phyloP scores from a whole-genome alignment of 2,113 vertebrate species.

The Pristiophorus japonicus region DNA sequence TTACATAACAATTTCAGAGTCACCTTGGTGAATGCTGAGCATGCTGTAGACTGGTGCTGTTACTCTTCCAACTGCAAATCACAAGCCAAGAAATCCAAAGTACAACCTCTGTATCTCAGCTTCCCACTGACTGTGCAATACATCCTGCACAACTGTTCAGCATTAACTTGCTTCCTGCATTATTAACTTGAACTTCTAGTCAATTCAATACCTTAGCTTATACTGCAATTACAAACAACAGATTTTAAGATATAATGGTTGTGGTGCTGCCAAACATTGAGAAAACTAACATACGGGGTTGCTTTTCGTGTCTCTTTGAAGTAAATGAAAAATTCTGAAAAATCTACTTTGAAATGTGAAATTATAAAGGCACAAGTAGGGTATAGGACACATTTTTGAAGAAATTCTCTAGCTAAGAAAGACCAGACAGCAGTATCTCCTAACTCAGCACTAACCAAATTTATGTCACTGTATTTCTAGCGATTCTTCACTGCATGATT shows the following conservation, averaged over 20 bases:
- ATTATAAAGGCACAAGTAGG: not conserved
- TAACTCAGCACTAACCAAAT: not conserved
- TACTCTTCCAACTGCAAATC: not conserved
- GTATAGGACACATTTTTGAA: not conserved
- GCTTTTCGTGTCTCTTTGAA: not conserved
- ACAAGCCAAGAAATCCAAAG: not conserved
- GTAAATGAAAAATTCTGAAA: not conserved
- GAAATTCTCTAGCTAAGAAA: not conserved
- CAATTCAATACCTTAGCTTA: not conserved
- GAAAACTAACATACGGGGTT: not conserved
- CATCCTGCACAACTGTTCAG: not conserved
- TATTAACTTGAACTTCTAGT: not conserved
- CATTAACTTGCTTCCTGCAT: not conserved
- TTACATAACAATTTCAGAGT: not conserved
- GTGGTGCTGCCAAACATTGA: not conserved
- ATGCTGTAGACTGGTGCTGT: not conserved
- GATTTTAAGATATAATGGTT: not conserved
- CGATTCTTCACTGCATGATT: not conserved
- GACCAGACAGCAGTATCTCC: not conserved
- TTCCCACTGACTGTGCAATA: not conserved
- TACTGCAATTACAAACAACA: not conserved
- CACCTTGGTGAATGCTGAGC: not conserved
- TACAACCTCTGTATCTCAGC: not conserved
- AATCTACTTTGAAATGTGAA: not conserved
- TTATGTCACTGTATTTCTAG: not conserved